These are phyloP conservation scores for Paracanthobrama guichenoti DNA, from an alignment of 2,113 vertebrate genomes.

Conservation along the genomic window DNA sequence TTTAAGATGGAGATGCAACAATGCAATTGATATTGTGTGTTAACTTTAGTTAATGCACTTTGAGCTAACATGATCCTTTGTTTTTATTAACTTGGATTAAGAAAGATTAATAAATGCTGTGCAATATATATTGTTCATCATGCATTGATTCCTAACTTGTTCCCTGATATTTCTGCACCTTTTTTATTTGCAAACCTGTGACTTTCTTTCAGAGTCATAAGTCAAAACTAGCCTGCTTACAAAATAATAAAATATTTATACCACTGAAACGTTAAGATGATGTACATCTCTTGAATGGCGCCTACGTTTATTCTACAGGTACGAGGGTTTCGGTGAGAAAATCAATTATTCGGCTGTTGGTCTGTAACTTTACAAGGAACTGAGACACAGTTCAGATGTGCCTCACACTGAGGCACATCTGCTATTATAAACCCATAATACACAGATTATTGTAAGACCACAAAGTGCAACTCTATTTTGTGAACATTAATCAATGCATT, in stretches of 20 bases:
- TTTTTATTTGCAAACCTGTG: background rate
- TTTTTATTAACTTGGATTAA: too few relatives aligned
- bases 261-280: background rate
- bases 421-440: background rate
- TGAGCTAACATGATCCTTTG: too few relatives aligned
- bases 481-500: too few relatives aligned
- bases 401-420: too few relatives aligned
- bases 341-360: background rate
- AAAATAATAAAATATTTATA: conserved; percentile 22
- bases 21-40: too few relatives aligned
- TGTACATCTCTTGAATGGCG: background rate
- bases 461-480: background rate
- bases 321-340: background rate
- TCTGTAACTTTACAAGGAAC: background rate
- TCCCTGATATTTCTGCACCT: background rate
- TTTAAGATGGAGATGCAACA: too few relatives aligned
- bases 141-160: too few relatives aligned
- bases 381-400: too few relatives aligned
- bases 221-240: background rate
- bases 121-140: too few relatives aligned
- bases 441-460: background rate
- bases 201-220: background rate
- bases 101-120: too few relatives aligned
- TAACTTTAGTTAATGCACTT: too few relatives aligned
- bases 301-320: background rate